A percentile compares a stretch with the other conserved stretches of the same genome.
Evolutionary conservation across 2,113 vertebrate species (phyloP).

Genomic region (Struthio camelus): DNA sequence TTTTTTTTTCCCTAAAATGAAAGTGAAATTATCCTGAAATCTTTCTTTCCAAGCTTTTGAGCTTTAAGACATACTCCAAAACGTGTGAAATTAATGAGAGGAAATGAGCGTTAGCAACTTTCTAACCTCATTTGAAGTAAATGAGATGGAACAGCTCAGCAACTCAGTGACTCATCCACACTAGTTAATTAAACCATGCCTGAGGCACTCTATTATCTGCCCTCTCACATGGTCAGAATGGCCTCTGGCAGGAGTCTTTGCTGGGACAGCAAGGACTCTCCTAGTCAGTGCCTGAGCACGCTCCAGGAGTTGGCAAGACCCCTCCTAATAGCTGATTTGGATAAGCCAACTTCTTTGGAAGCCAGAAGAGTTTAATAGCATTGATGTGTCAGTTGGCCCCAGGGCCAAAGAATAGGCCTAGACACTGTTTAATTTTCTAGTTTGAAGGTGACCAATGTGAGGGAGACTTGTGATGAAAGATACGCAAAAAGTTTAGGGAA

Average conservation of each 20-base stretch:
- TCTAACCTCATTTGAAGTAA: background rate
- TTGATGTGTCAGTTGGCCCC: background rate
- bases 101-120: background rate
- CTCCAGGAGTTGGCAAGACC: background rate
- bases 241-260: slow-evolving; percentile 13
- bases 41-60: background rate
- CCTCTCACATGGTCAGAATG: slow-evolving; percentile 16
- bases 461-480: background rate
- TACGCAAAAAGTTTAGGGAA: background rate
- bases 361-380: background rate
- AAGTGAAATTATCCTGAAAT: background rate
- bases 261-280: background rate
- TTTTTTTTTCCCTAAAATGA: background rate
- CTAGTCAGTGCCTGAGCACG: background rate
- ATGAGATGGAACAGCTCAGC: background rate
- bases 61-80: background rate
- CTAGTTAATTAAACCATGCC: slow-evolving; percentile 48
- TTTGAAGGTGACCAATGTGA: background rate
- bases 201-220: slow-evolving; percentile 24
- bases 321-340: slow-evolving; percentile 19
- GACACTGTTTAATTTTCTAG: background rate
- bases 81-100: background rate
- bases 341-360: background rate
- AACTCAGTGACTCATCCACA: slow-evolving; percentile 9
- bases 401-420: background rate